Evolutionary conservation across 2,888 invertebrate species (phyloP).

Genomic region (Oxytorus armatus): DNA sequence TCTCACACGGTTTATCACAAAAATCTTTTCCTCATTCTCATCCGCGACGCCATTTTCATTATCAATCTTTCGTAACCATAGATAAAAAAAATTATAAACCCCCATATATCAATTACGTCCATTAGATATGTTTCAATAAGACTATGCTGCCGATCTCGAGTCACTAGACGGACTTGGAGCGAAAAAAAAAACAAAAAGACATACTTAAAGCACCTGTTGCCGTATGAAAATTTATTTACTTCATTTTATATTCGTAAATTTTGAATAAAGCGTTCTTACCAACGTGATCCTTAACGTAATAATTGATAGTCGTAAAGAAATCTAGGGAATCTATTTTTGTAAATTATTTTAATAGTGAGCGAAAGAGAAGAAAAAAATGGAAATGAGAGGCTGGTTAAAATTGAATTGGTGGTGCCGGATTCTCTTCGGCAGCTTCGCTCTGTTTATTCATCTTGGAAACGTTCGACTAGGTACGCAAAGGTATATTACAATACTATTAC

Average conservation of each 20-base stretch:
- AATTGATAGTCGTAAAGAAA: neutral
- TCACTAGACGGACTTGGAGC: neutral
- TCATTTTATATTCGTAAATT: neutral
- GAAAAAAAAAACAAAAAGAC: neutral
- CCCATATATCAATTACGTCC: neutral
- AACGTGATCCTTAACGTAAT: neutral
- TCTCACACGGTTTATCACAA: constrained; percentile 18
- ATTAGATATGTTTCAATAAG: constrained; percentile 6
- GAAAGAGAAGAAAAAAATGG: constrained; percentile 5
- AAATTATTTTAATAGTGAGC: constrained; percentile 56
- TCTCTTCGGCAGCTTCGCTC: constrained; percentile 73
- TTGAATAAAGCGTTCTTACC: neutral
- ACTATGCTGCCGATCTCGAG: constrained; percentile 1
- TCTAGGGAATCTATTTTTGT: neutral
- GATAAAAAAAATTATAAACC: neutral
- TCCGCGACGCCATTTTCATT: neutral
- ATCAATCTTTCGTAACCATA: neutral
- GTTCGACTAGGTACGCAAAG: constrained; percentile 76
- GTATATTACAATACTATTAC: constrained; percentile 52
- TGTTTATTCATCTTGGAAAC: constrained; percentile 73
- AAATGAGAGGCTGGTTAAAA: constrained; percentile 68
- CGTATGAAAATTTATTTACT: neutral
- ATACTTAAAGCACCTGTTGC: neutral
- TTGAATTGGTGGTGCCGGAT: constrained; percentile 72
- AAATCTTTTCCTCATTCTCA: neutral